Evolutionary conservation across 2,113 vertebrate species (phyloP), one percentile per base, ranked within the genome.

Genomic region (Hyperopisus bebe): DNA sequence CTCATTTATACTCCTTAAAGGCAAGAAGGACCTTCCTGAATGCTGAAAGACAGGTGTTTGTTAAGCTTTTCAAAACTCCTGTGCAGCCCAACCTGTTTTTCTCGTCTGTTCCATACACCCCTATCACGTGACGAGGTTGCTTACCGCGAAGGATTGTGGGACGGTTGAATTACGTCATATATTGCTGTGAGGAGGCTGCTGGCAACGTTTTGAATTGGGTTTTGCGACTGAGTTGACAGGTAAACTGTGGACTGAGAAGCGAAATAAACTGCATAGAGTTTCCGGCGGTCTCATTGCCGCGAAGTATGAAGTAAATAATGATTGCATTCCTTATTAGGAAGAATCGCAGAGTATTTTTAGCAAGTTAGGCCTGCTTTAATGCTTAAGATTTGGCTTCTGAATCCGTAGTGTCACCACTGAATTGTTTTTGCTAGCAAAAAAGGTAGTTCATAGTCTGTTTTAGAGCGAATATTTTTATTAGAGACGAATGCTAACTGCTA

Each of bases 81-180:
- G 15, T 8, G 13, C 11, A 0, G 8, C 17, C 4, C 21, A 5
- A 6, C 5, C 46, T 13, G 19, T 89, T 83, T 51, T 27, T 31
- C 27, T 47, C 39, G 35, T 84, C 89, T 10, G 13, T 82, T 55
- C 46, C 74, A 44, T 15, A 82, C 21, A 83, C 31, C 51, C 51
- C 9, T 35, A 50, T 90, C 90, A 90, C n/a, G 51, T 90, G 90
- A 83, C 74, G 17, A 58, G 58, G 86, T 48, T 17, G 24, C 39
- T 19, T 55, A 21, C 48, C 31, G 70, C 70, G 8, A 35, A 58
- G 90, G 66, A 62, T 90, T 83, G n/a, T 88, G 90, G 90, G 90
- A 35, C 39, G 51, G 24, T 1, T 2, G 13, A 39, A 11, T 80
- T 47, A 87, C 85, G 85, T 87, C 85, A 87, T 35, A 87, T 35